A percentile compares a stretch with the other conserved stretches of the same genome.
Evolutionary conservation across 2,113 vertebrate genomes (phyloP).

Genomic region (Zosterops pallidus): DNA sequence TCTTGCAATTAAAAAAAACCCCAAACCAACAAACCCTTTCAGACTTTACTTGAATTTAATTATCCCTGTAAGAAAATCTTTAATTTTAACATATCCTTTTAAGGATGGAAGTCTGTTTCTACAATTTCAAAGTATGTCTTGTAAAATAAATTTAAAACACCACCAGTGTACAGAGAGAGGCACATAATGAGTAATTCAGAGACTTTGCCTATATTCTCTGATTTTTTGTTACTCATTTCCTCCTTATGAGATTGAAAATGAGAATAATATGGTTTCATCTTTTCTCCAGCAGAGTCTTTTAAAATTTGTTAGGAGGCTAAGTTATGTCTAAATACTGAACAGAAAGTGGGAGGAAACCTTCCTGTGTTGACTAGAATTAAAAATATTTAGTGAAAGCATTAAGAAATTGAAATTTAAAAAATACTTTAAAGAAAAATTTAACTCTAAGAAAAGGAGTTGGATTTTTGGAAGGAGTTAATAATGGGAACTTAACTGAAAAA

Average conservation of each 20-base stretch:
- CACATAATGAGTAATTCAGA: background rate
- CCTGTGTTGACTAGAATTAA: background rate
- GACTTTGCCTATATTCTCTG: background rate
- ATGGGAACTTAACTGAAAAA: background rate
- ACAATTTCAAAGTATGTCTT: background rate
- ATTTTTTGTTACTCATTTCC: background rate
- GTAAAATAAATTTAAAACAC: background rate
- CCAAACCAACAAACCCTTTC: background rate
- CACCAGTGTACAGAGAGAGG: background rate
- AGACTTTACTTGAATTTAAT: background rate
- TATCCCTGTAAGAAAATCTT: background rate
- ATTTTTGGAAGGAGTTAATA: background rate
- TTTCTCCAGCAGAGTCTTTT: background rate
- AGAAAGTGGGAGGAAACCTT: background rate
- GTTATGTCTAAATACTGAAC: background rate
- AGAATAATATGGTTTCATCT: background rate
- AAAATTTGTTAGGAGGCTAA: background rate
- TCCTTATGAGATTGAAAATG: background rate
- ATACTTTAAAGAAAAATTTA: background rate
- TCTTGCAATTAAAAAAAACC: background rate
- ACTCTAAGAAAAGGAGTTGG: background rate
- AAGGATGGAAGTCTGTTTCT: background rate
- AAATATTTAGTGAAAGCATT: background rate
- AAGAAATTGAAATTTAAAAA: background rate
- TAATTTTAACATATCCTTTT: slow-evolving; percentile 33